Base-by-base conservation (phyloP, 2,888 invertebrate genomes). In the Iphiclides podalirius region DNA sequence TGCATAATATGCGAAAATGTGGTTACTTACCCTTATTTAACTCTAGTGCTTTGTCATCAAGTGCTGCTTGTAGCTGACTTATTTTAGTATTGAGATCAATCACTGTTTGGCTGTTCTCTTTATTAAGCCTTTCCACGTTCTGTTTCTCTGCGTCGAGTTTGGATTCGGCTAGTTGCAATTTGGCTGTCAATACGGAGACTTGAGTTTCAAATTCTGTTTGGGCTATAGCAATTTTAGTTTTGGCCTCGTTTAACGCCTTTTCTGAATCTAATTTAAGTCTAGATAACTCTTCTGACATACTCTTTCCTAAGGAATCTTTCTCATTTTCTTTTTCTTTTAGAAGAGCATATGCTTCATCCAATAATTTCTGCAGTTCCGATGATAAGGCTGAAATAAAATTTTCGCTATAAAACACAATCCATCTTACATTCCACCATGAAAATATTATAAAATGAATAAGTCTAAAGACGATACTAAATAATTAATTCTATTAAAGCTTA, bases 151-250 rank as follows among this genome's bases (percentile, higher is more conserved):
- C 76, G 66, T 73, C 84, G 47, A 87, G 60, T 55, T 90, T 86
- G 2, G 90, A 90, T 60, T 89, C 86, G 0, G 90, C 80, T 55
- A 90, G 70, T 58, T 90, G 88, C 47, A 91, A 63, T 59, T 91
- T 90, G 1, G 86, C 83, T 38, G 85, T 88, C 42, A 91, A 67
- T 33, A 81, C 81, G 1, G 90, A 90, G n/a, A 91, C 70, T 70
- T 92, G 90, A 37, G 90, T 90, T 57, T 91, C 91, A 38, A 91
- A 88, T 64, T 90, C 90, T 0, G 91, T 89, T 57, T 93, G 82
- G 53, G 91, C 90, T 64, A 94, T 93, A 51, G 93, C 91, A 35
- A 92, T 85, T 75, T 93, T 93, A n/a, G 92, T 92, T 75, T 82
- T 90, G 38, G 87, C 79, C 72, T 90, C 89, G 49, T 73, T 83